These are phyloP conservation scores for Venturia canescens DNA, from an alignment of 1,140 invertebrate genomes.

Conservation along the genomic window DNA sequence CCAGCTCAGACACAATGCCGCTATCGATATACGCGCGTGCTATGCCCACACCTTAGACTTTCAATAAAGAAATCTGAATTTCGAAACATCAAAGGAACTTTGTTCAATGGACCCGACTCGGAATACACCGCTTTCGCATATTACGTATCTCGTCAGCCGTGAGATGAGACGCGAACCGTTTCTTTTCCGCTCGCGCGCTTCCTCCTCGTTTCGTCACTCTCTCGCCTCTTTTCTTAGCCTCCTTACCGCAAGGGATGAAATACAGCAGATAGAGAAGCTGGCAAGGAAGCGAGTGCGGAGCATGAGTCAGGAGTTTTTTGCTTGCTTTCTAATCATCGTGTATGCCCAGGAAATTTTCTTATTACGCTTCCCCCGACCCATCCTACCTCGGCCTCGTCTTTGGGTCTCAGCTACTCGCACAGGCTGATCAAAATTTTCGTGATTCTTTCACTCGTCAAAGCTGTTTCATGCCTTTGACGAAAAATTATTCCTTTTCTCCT, in stretches of 20 bases:
- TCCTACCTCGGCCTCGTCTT: neutral
- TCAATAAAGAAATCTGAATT: slow-evolving; percentile 52
- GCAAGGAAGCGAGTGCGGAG: neutral
- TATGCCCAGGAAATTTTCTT: neutral
- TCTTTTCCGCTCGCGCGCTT: neutral
- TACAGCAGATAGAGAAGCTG: slow-evolving; percentile 16
- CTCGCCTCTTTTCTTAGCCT: neutral
- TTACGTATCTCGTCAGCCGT: slow-evolving; percentile 34
- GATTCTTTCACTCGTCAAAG: neutral
- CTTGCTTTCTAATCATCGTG: slow-evolving; percentile 21
- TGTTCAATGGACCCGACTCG: slow-evolving; percentile 47
- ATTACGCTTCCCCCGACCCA: neutral
- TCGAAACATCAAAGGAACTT: slow-evolving; percentile 50
- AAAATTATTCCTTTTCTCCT: too few relatives aligned
- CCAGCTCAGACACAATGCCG: slow-evolving; percentile 7
- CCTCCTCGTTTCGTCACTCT: neutral
- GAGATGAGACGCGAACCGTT: slow-evolving; percentile 14
- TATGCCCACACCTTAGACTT: slow-evolving; percentile 8
- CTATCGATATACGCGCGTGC: neutral
- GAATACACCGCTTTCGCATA: slow-evolving; percentile 31
- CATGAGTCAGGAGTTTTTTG: slow-evolving; percentile 36
- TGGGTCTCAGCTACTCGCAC: neutral
- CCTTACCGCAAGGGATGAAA: slow-evolving; percentile 22
- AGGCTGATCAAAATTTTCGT: neutral
- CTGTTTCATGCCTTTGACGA: neutral